Evolutionary conservation across 2,888 invertebrate species (phyloP).

Genomic region (Cerceris rybyensis): DNA sequence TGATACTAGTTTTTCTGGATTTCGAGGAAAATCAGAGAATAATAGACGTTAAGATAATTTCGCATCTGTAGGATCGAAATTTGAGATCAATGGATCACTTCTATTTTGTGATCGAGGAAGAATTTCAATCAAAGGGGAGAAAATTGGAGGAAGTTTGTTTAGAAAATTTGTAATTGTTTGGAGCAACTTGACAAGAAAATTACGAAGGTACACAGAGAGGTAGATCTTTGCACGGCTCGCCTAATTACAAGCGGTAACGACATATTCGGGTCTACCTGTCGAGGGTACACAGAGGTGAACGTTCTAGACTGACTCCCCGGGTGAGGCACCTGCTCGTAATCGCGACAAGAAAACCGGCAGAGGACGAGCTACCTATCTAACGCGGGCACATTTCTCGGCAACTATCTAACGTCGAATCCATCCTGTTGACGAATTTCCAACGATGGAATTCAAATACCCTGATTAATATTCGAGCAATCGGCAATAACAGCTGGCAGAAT

Average conservation of each 20-base stretch:
- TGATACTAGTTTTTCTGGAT: neutral
- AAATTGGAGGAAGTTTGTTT: no score
- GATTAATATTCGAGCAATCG: neutral
- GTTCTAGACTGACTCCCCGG: constrained; percentile 59
- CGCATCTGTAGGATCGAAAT: no score
- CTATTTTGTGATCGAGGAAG: no score
- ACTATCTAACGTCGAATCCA: neutral
- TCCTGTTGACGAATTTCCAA: constrained; percentile 5
- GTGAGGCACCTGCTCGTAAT: constrained; percentile 60
- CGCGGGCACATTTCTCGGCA: neutral
- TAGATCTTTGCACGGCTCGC: constrained; percentile 20
- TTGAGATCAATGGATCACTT: no score
- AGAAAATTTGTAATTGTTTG: no score
- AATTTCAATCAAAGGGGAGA: no score
- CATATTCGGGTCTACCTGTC: constrained; percentile 56
- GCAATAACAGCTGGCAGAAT: neutral
- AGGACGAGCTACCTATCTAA: constrained; percentile 16
- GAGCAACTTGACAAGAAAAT: no score
- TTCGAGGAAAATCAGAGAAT: no score
- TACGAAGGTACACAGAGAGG: neutral
- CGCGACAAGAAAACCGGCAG: constrained; percentile 57
- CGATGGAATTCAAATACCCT: neutral
- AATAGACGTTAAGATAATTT: no score
- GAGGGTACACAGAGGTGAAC: constrained; percentile 61
- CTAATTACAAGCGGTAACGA: constrained; percentile 55